These are phyloP conservation scores for Dendrolimus pini DNA, from an alignment of 2,888 invertebrate species.

Conservation along the genomic window DNA sequence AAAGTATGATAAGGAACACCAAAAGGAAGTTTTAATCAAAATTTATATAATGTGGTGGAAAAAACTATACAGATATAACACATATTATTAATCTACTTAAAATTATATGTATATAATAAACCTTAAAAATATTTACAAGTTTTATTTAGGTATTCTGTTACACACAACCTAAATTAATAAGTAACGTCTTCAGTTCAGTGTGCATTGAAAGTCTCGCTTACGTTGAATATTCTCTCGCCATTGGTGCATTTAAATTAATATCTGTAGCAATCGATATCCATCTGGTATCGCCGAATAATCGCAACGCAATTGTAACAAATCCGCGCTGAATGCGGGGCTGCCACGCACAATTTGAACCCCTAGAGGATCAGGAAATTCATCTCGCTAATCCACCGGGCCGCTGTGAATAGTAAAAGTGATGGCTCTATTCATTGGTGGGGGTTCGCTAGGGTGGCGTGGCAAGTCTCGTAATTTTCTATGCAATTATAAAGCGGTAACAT, in stretches of 20 bases:
- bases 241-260: slow-evolving; percentile 7
- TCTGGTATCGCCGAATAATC: slow-evolving; percentile 28
- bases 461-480: slow-evolving; percentile 5
- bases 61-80: too few species aligned
- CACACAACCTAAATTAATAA: too few species aligned
- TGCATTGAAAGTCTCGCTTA: too few species aligned
- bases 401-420: slow-evolving; percentile 74
- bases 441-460: slow-evolving; percentile 17
- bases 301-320: slow-evolving; percentile 43
- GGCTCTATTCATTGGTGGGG: slow-evolving; percentile 61
- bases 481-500: too few species aligned
- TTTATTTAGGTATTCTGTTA: too few species aligned
- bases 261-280: slow-evolving; percentile 5
- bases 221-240: neutral
- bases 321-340: slow-evolving; percentile 38
- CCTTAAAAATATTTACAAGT: too few species aligned
- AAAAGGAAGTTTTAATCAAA: too few species aligned
- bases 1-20: too few species aligned
- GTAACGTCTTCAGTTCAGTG: too few species aligned
- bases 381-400: slow-evolving; percentile 63
- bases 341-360: slow-evolving; percentile 55
- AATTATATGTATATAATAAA: too few species aligned
- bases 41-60: too few species aligned
- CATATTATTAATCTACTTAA: too few species aligned
- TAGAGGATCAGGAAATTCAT: slow-evolving; percentile 65